Base-by-base conservation (phyloP, 2,888 invertebrate species). In the Nasonia oneida region DNA sequence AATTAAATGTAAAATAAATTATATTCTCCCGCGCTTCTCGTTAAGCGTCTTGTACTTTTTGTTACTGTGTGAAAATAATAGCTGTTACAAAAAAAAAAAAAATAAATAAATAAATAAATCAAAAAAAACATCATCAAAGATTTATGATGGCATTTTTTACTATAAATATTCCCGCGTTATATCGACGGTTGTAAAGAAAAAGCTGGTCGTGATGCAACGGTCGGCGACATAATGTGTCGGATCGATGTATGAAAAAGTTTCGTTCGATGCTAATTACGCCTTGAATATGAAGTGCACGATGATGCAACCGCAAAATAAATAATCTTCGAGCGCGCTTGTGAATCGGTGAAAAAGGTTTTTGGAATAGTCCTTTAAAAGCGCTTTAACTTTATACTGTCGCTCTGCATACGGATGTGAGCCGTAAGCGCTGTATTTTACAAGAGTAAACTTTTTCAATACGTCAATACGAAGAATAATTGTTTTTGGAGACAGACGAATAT, bases 31-130 rank as follows among this genome's bases (percentile, higher is more conserved):
- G 80, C 29, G 50, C 39, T 61, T 57, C 67, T 61, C n/a, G n/a
- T 42, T 42, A 57, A 33, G 75, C 29, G 81, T 71, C 33, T 39
- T 37, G 71, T 64, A 64, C 57, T 23, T 33, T 39, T 67, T 79
- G 67, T 78, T 82, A 75, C 74, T 53, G n/a, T 64, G n/a, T 50
- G 39, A 73, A 37, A 57, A 77, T 33, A 33, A 82, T 39, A 75
- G 57, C 23, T 81, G 37, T 33, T 67, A 57, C 3, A 53, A 81
- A 81, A 71, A 81, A 57, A 37, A 29, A 29, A 29, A 0, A 29
- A 29, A 23, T 23, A 0, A 29, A 29, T 29, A 29, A 23, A 23
- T 23, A 23, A 23, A 23, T 23, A 23, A 23, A 23, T 23, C 23
- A 23, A 29, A 77, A 76, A 64, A 67, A 84, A 71, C 79, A 74